phyloP scores from a whole-genome alignment of 2,888 invertebrate genomes.

The Melipona bicolor region DNA sequence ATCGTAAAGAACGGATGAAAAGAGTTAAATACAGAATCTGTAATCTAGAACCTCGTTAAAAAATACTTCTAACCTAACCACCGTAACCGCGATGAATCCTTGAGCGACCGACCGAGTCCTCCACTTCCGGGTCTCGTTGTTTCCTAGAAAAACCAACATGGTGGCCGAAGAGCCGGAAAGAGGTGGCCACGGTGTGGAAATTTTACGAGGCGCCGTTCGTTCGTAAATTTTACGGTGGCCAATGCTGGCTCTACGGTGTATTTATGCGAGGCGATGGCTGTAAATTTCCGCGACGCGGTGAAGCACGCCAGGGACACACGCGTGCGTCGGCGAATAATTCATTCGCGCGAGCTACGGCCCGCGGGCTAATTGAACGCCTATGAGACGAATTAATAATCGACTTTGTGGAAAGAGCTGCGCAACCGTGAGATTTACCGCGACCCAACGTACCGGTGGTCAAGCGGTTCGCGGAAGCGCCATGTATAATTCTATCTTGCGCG shows the following conservation, averaged over 20 bases:
- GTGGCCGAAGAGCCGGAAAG: not conserved
- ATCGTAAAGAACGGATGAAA: too few relatives aligned
- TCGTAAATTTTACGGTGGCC: constrained; percentile 53
- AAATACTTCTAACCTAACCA: not conserved
- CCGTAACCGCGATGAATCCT: not conserved
- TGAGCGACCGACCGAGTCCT: not conserved
- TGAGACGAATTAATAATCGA: constrained; percentile 63
- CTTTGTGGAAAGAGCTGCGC: constrained; percentile 20
- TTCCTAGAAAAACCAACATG: not conserved
- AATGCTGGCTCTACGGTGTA: constrained; percentile 7
- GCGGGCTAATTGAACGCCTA: constrained; percentile 59
- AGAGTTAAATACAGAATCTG: not conserved
- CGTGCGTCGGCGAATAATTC: constrained; percentile 50
- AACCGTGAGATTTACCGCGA: constrained; percentile 20
- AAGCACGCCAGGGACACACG: constrained; percentile 32
- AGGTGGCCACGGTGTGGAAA: constrained; percentile 5
- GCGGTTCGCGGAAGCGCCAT: constrained; percentile 25
- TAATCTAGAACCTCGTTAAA: not conserved
- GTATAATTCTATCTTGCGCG: not conserved
- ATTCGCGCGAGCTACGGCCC: constrained; percentile 39
- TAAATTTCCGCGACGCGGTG: constrained; percentile 58
- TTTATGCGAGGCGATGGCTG: constrained; percentile 48
- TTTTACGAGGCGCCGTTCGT: constrained; percentile 40
- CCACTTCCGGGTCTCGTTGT: constrained; percentile 24
- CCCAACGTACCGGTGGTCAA: not conserved